phyloP scores from a whole-genome alignment of 1,140 invertebrate genomes.

The Aphidius gifuensis region DNA sequence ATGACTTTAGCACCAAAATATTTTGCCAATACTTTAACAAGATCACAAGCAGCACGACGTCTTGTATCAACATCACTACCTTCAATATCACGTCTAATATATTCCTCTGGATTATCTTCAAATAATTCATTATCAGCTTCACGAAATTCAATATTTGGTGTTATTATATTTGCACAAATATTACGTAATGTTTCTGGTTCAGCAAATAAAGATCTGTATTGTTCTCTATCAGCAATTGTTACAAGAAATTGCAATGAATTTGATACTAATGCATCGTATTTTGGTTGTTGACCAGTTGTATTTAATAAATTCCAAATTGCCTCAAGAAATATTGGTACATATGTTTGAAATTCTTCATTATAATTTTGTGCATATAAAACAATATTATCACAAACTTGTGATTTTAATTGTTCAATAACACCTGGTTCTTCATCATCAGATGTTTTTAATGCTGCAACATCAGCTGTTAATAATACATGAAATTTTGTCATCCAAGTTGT shows the following conservation, averaged over 20 bases:
- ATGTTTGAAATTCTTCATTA: slow-evolving; percentile 91
- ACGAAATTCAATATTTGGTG: slow-evolving; percentile 96
- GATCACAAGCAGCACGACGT: slow-evolving; percentile 90
- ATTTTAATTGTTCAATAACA: slow-evolving; percentile 85
- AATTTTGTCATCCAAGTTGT: slow-evolving; percentile 90
- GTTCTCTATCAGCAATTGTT: slow-evolving; percentile 85
- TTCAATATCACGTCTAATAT: slow-evolving; percentile 94
- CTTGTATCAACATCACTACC: slow-evolving; percentile 97
- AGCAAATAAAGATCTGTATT: slow-evolving; percentile 88
- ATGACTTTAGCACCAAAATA: slow-evolving; percentile 92
- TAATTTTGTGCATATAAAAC: slow-evolving; percentile 95
- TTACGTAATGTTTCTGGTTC: slow-evolving; percentile 79
- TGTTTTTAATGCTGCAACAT: slow-evolving; percentile 72
- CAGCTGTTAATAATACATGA: slow-evolving; percentile 71
- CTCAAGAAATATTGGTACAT: slow-evolving; percentile 85
- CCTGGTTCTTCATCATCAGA: slow-evolving; percentile 84
- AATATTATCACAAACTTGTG: slow-evolving; percentile 94
- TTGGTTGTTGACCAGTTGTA: slow-evolving; percentile 77
- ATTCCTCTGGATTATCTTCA: slow-evolving; percentile 97
- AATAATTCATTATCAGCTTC: slow-evolving; percentile 93
- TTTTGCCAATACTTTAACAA: slow-evolving; percentile 84
- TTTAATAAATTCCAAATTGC: slow-evolving; percentile 89
- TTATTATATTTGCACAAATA: slow-evolving; percentile 97
- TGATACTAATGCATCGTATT: slow-evolving; percentile 92
- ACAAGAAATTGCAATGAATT: slow-evolving; percentile 94